Conservation (phyloP, 2,797 vertebrate genomes). For the Coregonus ussuriensis region DNA sequence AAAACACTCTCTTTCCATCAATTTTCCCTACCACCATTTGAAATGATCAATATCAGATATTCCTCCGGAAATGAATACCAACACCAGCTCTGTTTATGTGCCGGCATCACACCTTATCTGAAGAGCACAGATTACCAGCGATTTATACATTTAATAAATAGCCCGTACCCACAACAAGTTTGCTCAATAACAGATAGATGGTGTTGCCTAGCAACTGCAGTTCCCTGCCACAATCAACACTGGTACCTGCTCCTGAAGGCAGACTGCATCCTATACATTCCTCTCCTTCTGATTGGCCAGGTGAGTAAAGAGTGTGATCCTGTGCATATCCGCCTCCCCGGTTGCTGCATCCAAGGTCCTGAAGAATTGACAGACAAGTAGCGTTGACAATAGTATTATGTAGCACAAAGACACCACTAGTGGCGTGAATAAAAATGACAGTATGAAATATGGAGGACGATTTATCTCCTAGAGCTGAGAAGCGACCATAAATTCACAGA, state of each 20-base stretch:
- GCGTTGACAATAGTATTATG: slow-evolving; percentile 54
- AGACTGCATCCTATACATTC: slow-evolving; percentile 72
- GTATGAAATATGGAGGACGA: slow-evolving; percentile 77
- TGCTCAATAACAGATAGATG: slow-evolving; percentile 76
- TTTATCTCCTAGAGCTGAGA: slow-evolving; percentile 74
- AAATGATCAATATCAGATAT: slow-evolving; percentile 45
- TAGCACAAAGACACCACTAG: slow-evolving; percentile 63
- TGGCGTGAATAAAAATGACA: slow-evolving; percentile 71
- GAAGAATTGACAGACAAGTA: slow-evolving; percentile 65
- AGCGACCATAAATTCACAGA: slow-evolving; percentile 72
- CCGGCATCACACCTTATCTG: slow-evolving; percentile 42
- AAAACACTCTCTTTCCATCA: slow-evolving; percentile 39
- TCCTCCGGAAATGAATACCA: slow-evolving; percentile 41
- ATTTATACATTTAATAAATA: slow-evolving; percentile 70
- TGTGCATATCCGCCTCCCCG: slow-evolving; percentile 54
- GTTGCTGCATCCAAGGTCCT: slow-evolving; percentile 62
- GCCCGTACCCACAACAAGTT: slow-evolving; percentile 70
- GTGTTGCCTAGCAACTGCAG: slow-evolving; percentile 82
- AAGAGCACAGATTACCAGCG: slow-evolving; percentile 62
- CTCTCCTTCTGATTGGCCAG: slow-evolving; percentile 77
- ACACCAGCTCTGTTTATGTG: slow-evolving; percentile 19
- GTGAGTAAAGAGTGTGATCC: slow-evolving; percentile 73
- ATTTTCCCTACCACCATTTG: slow-evolving; percentile 16
- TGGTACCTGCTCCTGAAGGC: slow-evolving; percentile 71
- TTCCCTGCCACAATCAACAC: slow-evolving; percentile 64